Evolutionary conservation across 2,888 invertebrate species (phyloP).

Genomic region (Cantharis rufa): DNA sequence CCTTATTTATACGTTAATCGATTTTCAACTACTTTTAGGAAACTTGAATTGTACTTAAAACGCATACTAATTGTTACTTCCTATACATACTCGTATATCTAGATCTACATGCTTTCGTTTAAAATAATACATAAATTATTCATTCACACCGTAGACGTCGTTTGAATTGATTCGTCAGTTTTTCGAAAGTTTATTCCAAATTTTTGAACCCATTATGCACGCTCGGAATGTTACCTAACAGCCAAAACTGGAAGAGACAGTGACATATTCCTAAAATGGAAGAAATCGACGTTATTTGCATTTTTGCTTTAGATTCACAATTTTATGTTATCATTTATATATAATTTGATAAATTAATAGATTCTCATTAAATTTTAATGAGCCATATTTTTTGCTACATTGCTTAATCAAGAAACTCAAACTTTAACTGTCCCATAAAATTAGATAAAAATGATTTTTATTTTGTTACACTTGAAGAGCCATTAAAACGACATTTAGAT

Average conservation of each 20-base stretch:
- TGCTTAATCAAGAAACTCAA: not conserved
- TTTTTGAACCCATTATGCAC: not conserved
- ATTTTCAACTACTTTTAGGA: conserved; percentile 41
- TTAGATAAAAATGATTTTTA: not conserved
- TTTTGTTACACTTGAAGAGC: not conserved
- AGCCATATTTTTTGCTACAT: not conserved
- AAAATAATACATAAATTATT: not conserved
- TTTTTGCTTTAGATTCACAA: not conserved
- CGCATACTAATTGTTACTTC: conserved; percentile 22
- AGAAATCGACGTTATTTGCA: not conserved
- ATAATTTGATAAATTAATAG: not conserved
- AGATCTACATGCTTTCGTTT: not conserved
- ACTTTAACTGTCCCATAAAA: not conserved
- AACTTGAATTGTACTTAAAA: conserved; percentile 26
- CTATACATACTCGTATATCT: conserved; percentile 3
- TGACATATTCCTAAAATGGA: not conserved
- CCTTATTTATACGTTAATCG: conserved; percentile 38
- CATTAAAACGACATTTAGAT: conserved; percentile 2
- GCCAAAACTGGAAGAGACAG: not conserved
- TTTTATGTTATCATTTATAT: not conserved
- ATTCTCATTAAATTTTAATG: not conserved
- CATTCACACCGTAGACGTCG: not conserved
- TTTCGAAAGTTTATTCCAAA: not conserved
- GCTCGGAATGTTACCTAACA: not conserved
- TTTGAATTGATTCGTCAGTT: not conserved